phyloP scores from a whole-genome alignment of 2,888 invertebrate genomes.

The Apodemia mormo region DNA sequence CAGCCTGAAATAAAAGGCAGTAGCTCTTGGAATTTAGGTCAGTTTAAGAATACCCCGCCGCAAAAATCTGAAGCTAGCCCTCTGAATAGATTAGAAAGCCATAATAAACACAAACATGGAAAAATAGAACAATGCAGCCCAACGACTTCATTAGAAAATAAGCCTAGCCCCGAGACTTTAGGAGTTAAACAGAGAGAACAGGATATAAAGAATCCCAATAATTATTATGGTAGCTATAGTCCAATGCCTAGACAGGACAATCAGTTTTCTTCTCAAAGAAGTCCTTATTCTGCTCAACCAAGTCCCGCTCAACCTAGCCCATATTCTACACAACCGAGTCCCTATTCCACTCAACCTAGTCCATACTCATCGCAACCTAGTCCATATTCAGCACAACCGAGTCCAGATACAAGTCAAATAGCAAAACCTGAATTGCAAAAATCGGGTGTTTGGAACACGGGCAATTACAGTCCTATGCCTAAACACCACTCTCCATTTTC shows the following conservation, averaged over 20 bases:
- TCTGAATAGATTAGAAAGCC: slow-evolving; percentile 67
- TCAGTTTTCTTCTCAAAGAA: slow-evolving; percentile 71
- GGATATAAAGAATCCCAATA: slow-evolving; percentile 68
- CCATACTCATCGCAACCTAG: slow-evolving; percentile 76
- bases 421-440: slow-evolving; percentile 69
- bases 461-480: slow-evolving; percentile 73
- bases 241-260: slow-evolving; percentile 73
- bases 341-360: slow-evolving; percentile 71
- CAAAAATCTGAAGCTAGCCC: slow-evolving; percentile 76
- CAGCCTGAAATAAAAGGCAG: slow-evolving; percentile 60
- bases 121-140: slow-evolving; percentile 77
- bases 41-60: slow-evolving; percentile 70
- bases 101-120: slow-evolving; percentile 64
- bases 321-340: slow-evolving; percentile 72
- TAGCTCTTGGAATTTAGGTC: slow-evolving; percentile 67
- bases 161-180: slow-evolving; percentile 68
- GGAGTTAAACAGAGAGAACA: slow-evolving; percentile 52
- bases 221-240: slow-evolving; percentile 69
- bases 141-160: slow-evolving; percentile 71
- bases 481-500: slow-evolving; percentile 74
- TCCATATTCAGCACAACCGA: slow-evolving; percentile 73
- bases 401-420: slow-evolving; percentile 75
- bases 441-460: slow-evolving; percentile 68
- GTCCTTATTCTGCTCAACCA: slow-evolving; percentile 73
- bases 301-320: slow-evolving; percentile 76